These are phyloP conservation scores for Acestrorhynchus altus DNA, from an alignment of 2,797 vertebrate genomes.

Conservation along the genomic window DNA sequence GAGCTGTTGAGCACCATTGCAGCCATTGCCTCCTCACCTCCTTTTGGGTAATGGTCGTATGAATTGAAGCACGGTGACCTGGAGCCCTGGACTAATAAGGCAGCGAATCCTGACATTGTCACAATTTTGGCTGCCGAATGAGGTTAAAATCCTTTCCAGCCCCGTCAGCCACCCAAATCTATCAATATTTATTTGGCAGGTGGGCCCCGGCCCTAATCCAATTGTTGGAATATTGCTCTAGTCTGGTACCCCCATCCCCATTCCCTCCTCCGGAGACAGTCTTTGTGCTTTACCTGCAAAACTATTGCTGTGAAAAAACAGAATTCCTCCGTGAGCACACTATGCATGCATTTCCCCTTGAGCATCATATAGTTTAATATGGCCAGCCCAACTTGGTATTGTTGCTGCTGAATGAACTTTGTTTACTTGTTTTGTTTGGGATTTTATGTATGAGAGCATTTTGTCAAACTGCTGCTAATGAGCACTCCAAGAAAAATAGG, in stretches of 20 bases:
- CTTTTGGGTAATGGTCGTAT: conserved; percentile 14
- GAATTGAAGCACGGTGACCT: conserved; percentile 60
- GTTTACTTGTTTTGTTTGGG: not conserved
- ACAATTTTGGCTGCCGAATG: conserved; percentile 57
- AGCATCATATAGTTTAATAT: not conserved
- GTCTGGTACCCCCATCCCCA: not conserved
- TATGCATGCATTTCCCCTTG: not conserved
- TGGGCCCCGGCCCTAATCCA: conserved; percentile 21
- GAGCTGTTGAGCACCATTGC: conserved; percentile 3
- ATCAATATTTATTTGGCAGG: conserved; percentile 44
- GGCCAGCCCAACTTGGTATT: too few relatives aligned
- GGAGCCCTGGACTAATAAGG: conserved; percentile 52
- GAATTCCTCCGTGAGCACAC: not conserved
- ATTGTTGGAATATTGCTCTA: conserved; percentile 37
- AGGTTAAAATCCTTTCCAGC: conserved; percentile 19
- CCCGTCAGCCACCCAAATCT: conserved; percentile 26
- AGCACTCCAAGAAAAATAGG: not conserved
- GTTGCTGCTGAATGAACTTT: not conserved
- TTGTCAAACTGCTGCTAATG: not conserved
- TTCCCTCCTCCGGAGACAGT: conserved; percentile 11
- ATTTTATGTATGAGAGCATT: not conserved
- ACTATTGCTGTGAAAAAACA: not conserved
- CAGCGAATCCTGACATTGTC: conserved; percentile 30
- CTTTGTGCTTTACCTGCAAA: conserved; percentile 1
- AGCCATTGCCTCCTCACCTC: not conserved